phyloP scores from a whole-genome alignment of 2,797 vertebrate species.

The Atherinosoma microstoma region DNA sequence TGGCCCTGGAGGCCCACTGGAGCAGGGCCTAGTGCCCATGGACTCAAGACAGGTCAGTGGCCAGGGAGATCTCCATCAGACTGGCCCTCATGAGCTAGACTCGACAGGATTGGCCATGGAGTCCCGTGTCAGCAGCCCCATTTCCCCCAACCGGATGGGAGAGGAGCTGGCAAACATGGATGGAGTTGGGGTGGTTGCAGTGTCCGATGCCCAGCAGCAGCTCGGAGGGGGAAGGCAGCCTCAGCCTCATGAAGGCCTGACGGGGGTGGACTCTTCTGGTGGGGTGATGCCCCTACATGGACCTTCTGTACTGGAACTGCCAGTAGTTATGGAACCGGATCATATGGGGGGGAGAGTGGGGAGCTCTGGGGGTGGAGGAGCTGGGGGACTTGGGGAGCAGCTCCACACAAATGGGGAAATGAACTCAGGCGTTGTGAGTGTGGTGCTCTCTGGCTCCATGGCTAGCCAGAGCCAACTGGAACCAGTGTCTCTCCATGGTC shows the following conservation, averaged over 20 bases:
- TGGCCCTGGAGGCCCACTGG: constrained; percentile 89
- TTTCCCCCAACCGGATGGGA: constrained; percentile 92
- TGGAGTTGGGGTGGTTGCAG: constrained; percentile 87
- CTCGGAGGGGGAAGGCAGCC: constrained; percentile 81
- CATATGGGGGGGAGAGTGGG: constrained; percentile 88
- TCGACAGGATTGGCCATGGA: constrained; percentile 90
- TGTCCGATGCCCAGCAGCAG: constrained; percentile 82
- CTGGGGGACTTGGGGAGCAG: constrained; percentile 75
- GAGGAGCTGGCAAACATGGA: constrained; percentile 92
- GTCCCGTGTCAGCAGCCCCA: constrained; percentile 95
- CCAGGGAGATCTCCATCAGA: constrained; percentile 89
- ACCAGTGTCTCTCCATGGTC: constrained; percentile 92
- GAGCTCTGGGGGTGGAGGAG: constrained; percentile 63
- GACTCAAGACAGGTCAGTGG: constrained; percentile 88
- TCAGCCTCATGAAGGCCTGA: constrained; percentile 87
- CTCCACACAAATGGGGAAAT: constrained; percentile 86
- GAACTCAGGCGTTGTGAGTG: constrained; percentile 91
- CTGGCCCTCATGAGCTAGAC: constrained; percentile 91
- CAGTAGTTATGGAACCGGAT: constrained; percentile 94
- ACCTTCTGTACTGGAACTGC: constrained; percentile 90
- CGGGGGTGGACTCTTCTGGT: constrained; percentile 87
- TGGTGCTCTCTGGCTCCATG: constrained; percentile 93
- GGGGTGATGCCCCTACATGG: constrained; percentile 91
- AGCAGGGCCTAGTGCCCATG: constrained; percentile 92
- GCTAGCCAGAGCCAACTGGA: constrained; percentile 85